Percentiles rank a stretch among this genome's conserved stretches.
Evolutionary conservation across 1,140 invertebrate genomes (phyloP).

Genomic region (Formica exsecta): DNA sequence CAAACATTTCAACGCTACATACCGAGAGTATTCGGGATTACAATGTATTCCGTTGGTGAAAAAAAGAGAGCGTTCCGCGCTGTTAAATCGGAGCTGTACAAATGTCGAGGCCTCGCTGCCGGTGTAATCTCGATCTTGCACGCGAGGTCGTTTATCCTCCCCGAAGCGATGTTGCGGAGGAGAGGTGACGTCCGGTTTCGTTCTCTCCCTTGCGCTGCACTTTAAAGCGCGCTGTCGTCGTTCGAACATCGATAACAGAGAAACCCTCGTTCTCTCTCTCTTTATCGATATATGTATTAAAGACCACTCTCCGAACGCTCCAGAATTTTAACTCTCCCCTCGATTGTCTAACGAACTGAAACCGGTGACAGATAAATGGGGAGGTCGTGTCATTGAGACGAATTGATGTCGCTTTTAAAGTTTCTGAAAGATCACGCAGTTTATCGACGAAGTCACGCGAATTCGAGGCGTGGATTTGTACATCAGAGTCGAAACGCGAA

Average conservation of each 20-base stretch:
- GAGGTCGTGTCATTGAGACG: constrained; percentile 50
- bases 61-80: constrained; percentile 54
- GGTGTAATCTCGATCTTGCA: constrained; percentile 73
- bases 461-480: constrained; percentile 74
- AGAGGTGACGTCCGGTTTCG: constrained; percentile 66
- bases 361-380: constrained; percentile 28
- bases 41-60: constrained; percentile 30
- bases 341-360: constrained; percentile 29
- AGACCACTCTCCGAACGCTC: not conserved
- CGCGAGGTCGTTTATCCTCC: constrained; percentile 75
- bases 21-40: constrained; percentile 16
- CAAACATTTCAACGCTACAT: constrained; percentile 4
- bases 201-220: constrained; percentile 48
- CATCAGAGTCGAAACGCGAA: constrained; percentile 29
- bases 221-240: constrained; percentile 24
- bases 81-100: constrained; percentile 72
- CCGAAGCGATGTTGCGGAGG: constrained; percentile 59
- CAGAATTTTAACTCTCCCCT: constrained; percentile 9
- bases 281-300: constrained; percentile 4
- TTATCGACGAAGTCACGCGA: constrained; percentile 72
- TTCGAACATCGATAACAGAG: constrained; percentile 17
- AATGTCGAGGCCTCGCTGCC: constrained; percentile 70
- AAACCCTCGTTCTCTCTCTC: not conserved
- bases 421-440: constrained; percentile 66
- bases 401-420: constrained; percentile 71